Evolutionary conservation across 2,888 invertebrate species (phyloP), one percentile per base, ranked within the genome.

Genomic region (Drosophila melanosoma): DNA sequence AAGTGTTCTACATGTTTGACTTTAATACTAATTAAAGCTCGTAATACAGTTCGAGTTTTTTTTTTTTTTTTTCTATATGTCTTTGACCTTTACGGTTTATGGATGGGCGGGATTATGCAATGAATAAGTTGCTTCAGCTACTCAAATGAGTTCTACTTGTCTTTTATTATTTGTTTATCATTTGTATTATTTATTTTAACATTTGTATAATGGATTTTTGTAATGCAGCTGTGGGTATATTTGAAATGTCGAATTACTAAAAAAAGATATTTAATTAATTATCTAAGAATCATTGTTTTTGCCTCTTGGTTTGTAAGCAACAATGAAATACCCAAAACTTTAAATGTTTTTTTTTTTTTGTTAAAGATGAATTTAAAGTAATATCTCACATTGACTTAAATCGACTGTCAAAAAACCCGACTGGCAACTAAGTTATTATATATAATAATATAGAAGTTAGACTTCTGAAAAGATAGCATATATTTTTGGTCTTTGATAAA

Each of bases 21-120:
- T 73, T 33, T 38, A 26, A 56, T 61, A 56, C 69, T 80, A 69
- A 74, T 71, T 79, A 29, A 57, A 17, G 29, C 20, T 15, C 42
- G 17, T 42, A 32, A 20, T n/a, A 20, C 12, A 61, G 29, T 12
- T 56, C 23, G 36, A 29, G 6, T 29, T 29, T 29, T 29, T 29
- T 29, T 29, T 29, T n/a, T n/a, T n/a, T n/a, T 26, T 26, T 26
- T 29, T 5, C 29, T 6, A 74, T 74, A 86, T 87, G 89, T 82
- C 87, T 83, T 86, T 86, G 89, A 90, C 90, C 87, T 87, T 86
- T 81, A 86, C 77, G 87, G 38, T 38, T 8, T n/a, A 38, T 29
- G 3, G 38, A 15, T 38, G 29, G n/a, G 26, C n/a, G 12, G 5
- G 12, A n/a, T 56, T 54, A 11, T 23, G 36, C 17, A 23, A 45